phyloP scores from a whole-genome alignment of 2,113 vertebrate genomes.

The Aythya baeri region DNA sequence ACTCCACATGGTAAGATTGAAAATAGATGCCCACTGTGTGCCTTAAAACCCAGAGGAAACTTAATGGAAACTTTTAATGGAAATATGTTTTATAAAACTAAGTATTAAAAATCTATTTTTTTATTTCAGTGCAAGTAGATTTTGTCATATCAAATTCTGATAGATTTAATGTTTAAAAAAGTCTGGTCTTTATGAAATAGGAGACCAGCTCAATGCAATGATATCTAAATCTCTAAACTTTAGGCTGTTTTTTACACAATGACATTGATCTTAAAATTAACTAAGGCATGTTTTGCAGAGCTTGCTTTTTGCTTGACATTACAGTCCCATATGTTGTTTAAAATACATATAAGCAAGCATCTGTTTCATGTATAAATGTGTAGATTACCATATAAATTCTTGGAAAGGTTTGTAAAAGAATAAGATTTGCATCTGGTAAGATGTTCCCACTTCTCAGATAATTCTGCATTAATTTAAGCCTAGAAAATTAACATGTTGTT shows the following conservation, averaged over 20 bases:
- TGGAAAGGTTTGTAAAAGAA: not conserved
- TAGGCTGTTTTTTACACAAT: not conserved
- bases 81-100: not conserved
- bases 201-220: not conserved
- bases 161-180: not conserved
- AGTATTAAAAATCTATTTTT: not conserved
- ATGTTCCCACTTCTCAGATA: not conserved
- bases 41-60: not conserved
- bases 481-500: not conserved
- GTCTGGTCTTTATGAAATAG: not conserved
- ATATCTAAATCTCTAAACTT: not conserved
- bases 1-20: conserved; percentile 93
- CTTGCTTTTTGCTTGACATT: not conserved
- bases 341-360: not conserved
- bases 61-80: not conserved
- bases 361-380: not conserved
- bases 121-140: not conserved
- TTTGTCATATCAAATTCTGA: not conserved
- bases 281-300: not conserved
- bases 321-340: not conserved
- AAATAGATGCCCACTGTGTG: not conserved
- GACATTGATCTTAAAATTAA: not conserved
- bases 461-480: not conserved
- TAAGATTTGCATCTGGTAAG: not conserved
- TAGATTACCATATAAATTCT: not conserved